Conservation (phyloP, 64 coral and sea anemone genomes). For the Montipora capricornis region DNA sequence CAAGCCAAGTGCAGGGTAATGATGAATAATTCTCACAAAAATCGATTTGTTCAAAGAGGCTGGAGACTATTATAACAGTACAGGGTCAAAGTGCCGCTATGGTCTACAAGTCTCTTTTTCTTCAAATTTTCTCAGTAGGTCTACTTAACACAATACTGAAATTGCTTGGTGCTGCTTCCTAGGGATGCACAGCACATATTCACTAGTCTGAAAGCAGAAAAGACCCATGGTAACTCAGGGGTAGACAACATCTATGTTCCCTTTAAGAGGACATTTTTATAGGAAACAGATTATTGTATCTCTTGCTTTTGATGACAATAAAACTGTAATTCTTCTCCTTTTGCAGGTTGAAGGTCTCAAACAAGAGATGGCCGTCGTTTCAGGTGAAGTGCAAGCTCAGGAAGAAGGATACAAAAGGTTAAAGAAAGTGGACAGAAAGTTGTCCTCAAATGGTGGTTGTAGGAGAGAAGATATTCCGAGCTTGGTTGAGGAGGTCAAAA, state of each 20-base stretch:
- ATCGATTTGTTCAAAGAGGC: too few relatives aligned
- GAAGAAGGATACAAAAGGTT: slow-evolving; percentile 76
- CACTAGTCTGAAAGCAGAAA: too few relatives aligned
- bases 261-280: too few relatives aligned
- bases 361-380: slow-evolving; percentile 82
- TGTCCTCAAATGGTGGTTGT: slow-evolving; percentile 38
- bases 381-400: slow-evolving; percentile 73
- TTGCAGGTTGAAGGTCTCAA: slow-evolving; percentile 82
- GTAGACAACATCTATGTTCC: too few relatives aligned
- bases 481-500: slow-evolving; percentile 65
- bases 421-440: slow-evolving; percentile 76
- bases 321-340: not conserved
- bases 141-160: too few relatives aligned
- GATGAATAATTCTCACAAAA: not conserved
- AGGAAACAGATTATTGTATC: not conserved
- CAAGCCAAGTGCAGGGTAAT: slow-evolving; percentile 83
- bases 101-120: too few relatives aligned
- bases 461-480: slow-evolving; percentile 68
- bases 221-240: too few relatives aligned
- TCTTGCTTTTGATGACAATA: not conserved
- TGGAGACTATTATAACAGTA: too few relatives aligned
- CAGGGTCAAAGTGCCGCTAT: too few relatives aligned
- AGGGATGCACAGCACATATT: too few relatives aligned
- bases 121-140: too few relatives aligned
- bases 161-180: too few relatives aligned